A percentile compares a stretch with the other conserved stretches of the same genome.
Conservation (phyloP, 2,888 invertebrate species). For the Pollenia amentaria region DNA sequence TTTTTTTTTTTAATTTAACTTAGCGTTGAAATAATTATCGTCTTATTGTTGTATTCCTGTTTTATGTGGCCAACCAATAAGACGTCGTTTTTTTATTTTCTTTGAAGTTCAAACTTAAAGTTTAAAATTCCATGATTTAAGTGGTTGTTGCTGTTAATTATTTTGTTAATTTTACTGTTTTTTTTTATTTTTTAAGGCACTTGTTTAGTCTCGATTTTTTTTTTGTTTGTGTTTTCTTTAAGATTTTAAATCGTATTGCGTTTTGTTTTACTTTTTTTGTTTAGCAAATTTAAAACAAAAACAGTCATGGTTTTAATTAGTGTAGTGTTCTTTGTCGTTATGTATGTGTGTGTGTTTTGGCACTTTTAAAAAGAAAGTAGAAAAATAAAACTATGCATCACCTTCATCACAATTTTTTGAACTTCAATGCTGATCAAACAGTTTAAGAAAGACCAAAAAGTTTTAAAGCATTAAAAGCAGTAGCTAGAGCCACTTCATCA, state of each 20-base stretch:
- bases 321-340: conserved; percentile 32
- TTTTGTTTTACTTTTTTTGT: conserved; percentile 46
- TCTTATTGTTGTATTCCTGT: conserved; percentile 44
- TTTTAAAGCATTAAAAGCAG: conserved; percentile 96
- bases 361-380: conserved; percentile 47
- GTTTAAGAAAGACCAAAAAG: conserved; percentile 92
- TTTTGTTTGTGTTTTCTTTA: conserved; percentile 44
- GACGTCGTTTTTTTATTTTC: conserved; percentile 64
- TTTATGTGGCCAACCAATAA: conserved; percentile 38
- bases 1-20: conserved; percentile 1
- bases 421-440: conserved; percentile 7
- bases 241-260: conserved; percentile 43
- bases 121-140: conserved; percentile 49
- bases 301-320: conserved; percentile 23
- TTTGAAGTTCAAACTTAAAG: conserved; percentile 45
- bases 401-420: conserved; percentile 36
- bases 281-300: conserved; percentile 40
- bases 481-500: conserved; percentile 95
- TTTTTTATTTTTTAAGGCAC: conserved; percentile 63
- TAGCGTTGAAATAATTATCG: conserved; percentile 59
- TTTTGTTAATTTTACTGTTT: conserved; percentile 20
- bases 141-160: conserved; percentile 38
- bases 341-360: conserved; percentile 59
- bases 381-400: conserved; percentile 64
- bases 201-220: conserved; percentile 64